phyloP scores from a whole-genome alignment of 2,797 vertebrate species.

The Phataginus tricuspis region DNA sequence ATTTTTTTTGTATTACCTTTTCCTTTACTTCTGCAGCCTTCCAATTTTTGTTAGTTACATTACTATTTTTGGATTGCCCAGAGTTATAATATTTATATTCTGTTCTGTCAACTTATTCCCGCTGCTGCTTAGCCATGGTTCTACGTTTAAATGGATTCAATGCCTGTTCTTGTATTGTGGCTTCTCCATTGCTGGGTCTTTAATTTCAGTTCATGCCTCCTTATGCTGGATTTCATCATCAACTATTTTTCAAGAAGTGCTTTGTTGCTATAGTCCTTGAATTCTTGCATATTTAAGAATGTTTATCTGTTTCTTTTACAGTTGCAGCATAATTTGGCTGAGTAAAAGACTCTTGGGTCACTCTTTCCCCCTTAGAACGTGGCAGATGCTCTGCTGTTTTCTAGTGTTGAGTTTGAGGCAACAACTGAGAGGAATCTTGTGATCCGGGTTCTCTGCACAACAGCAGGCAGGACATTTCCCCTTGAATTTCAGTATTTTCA shows the following conservation, averaged over 20 bases:
- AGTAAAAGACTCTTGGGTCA: not conserved
- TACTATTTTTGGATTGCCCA: slow-evolving; percentile 22
- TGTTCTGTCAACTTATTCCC: not conserved
- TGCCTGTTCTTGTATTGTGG: not conserved
- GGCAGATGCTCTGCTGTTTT: not conserved
- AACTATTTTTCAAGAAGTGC: not conserved
- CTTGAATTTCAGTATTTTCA: not conserved
- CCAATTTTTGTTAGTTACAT: not conserved
- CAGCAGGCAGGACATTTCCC: not conserved
- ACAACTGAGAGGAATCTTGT: too few species aligned
- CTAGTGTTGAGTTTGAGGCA: too few species aligned
- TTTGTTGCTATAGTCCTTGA: not conserved
- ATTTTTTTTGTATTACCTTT: not conserved
- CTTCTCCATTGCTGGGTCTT: not conserved
- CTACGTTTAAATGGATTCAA: not conserved
- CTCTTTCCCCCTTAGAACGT: not conserved
- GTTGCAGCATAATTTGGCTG: not conserved
- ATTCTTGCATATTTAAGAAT: not conserved
- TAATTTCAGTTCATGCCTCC: slow-evolving; percentile 12
- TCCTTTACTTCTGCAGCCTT: not conserved
- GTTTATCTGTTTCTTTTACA: not conserved
- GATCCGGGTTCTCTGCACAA: not conserved
- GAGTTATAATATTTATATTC: not conserved
- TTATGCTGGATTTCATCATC: not conserved
- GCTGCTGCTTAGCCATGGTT: not conserved